Base-by-base conservation (phyloP, 2,797 vertebrate genomes). In the Pteronotus mesoamericanus region DNA sequence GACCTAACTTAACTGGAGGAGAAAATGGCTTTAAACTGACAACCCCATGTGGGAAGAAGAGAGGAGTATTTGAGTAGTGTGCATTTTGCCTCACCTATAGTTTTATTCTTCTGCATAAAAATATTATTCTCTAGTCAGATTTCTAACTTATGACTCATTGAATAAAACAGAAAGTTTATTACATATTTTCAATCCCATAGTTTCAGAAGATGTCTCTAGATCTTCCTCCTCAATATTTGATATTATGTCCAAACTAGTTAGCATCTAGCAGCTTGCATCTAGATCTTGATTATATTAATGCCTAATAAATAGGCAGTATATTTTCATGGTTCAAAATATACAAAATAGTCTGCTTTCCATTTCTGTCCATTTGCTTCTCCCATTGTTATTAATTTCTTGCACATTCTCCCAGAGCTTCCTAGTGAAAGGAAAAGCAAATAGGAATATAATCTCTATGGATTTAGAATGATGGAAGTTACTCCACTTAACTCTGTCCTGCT, bases 141-240 rank as follows among this genome's bases (percentile, higher is more conserved):
- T 91, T 86, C n/a, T 69, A 86, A 22, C 0, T 34, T 89, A 15
- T n/a, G 32, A 77, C 8, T 59, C 37, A 96, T n/a, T 48, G 53
- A 96, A 18, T 44, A 86, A 85, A 86, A 86, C 12, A 94, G 29
- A 88, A 96, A 37, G 21, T 34, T 72, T 53, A 72, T 78, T 84
- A 37, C 44, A 21, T 85, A 44, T 85, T 94, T 95, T 64, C 71
- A 89, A 59, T 61, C 14, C 14, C 12, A 57, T 57, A 39, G 34
- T 78, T n/a, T 95, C n/a, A n/a, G 26, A 59, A 87, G 19, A 87
- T 66, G n/a, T 77, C 44, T 90, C 34, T 48, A 78, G 29, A 29
- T 68, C 24, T 51, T 88, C n/a, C 78, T 94, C 21, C n/a, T 69
- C 22, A 21, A 19, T 19, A 57, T 37, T 22, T 59, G n/a, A 75